These are phyloP conservation scores for Leucoraja ocellata DNA, from an alignment of 2,797 vertebrate species.

Conservation along the genomic window DNA sequence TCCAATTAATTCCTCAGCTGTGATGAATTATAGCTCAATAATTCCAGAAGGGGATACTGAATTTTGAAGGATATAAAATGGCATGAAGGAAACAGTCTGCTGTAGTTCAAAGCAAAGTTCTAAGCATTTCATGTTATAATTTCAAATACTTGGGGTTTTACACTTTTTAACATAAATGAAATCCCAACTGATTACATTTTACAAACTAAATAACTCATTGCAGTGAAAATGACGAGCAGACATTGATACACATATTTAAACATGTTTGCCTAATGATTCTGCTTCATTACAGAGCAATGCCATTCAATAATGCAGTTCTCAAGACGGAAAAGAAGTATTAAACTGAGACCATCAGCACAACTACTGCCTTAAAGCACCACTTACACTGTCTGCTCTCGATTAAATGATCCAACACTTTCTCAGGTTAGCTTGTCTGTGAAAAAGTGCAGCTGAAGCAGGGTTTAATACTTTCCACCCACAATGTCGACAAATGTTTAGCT, in stretches of 20 bases:
- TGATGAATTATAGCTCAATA: background rate
- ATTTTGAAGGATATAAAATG: background rate
- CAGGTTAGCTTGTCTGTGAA: background rate
- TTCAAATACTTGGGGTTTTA: background rate
- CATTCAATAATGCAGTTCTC: background rate
- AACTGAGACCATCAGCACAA: background rate
- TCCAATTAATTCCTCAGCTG: background rate
- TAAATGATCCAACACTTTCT: background rate
- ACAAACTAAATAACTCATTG: background rate
- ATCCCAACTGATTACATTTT: background rate
- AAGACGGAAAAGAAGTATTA: background rate
- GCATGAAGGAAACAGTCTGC: background rate
- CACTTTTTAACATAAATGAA: background rate
- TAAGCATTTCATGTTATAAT: background rate
- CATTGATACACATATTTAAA: background rate
- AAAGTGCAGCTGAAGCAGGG: background rate
- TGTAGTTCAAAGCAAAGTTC: background rate
- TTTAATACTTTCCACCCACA: background rate
- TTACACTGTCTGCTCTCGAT: background rate
- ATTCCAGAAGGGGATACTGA: background rate
- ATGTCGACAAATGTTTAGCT: conserved; percentile 1
- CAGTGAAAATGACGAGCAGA: background rate
- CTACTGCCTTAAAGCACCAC: background rate
- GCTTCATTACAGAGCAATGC: background rate
- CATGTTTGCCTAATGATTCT: background rate